phyloP scores from a whole-genome alignment of 2,888 invertebrate species.

The Petrophora chlorosata region DNA sequence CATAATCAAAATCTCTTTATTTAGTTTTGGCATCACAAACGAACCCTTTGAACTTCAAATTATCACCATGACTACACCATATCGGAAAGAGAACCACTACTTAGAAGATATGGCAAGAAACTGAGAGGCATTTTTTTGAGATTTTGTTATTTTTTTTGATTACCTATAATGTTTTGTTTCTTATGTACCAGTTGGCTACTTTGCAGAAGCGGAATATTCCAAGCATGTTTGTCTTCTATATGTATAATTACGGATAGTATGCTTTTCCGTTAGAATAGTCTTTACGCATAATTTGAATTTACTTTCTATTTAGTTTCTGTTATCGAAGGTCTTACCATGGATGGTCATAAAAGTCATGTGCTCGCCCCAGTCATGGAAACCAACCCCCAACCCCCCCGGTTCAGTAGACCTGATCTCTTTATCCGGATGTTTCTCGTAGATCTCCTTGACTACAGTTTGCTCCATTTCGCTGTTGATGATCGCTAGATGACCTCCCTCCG shows the following conservation, averaged over 20 bases:
- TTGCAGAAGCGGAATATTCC: no score
- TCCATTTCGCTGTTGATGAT: conserved; percentile 54
- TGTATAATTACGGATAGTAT: background rate
- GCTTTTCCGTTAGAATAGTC: background rate
- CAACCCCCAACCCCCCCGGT: conserved; percentile 37
- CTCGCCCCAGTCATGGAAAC: conserved; percentile 46
- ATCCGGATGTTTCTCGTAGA: conserved; percentile 34
- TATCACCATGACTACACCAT: no score
- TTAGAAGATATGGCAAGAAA: no score
- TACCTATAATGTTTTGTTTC: no score
- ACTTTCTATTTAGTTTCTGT: background rate
- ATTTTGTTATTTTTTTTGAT: no score
- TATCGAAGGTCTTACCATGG: conserved; percentile 39
- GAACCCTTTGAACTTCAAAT: no score
- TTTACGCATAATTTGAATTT: background rate
- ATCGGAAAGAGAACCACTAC: no score
- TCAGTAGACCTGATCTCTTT: conserved; percentile 25
- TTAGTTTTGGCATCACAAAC: no score
- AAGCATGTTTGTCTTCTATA: no score
- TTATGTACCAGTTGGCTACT: no score
- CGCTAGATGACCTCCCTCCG: conserved; percentile 55
- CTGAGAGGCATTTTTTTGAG: no score
- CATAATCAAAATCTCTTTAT: no score
- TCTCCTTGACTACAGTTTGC: conserved; percentile 37
- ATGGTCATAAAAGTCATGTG: conserved; percentile 47